These are phyloP conservation scores for Hyaena hyaena DNA, from an alignment of 2,113 vertebrate genomes.

Conservation along the genomic window DNA sequence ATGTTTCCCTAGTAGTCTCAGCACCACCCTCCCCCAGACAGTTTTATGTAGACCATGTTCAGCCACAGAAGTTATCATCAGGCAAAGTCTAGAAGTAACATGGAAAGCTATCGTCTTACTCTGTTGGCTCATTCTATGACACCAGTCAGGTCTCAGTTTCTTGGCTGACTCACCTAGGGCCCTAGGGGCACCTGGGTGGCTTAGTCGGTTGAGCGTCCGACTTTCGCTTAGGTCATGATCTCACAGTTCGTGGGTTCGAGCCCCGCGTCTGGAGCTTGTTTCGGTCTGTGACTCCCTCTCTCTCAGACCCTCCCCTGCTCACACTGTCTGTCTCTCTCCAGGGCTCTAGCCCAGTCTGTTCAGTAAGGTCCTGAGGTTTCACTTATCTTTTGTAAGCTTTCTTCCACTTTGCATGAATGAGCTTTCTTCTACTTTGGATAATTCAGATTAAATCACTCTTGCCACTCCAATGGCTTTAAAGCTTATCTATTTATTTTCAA, in stretches of 20 bases:
- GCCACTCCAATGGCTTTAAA: neutral
- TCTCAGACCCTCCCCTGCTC: too few species aligned
- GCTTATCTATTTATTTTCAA: too few species aligned
- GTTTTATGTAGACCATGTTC: neutral
- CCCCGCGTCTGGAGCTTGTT: too few species aligned
- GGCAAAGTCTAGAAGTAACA: neutral
- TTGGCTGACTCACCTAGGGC: neutral
- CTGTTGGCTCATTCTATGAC: neutral
- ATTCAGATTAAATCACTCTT: neutral
- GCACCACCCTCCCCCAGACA: neutral
- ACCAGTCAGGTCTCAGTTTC: neutral
- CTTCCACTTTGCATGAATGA: neutral
- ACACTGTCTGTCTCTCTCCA: neutral
- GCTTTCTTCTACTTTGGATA: neutral
- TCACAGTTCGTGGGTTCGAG: too few species aligned
- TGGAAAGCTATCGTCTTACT: accelerated
- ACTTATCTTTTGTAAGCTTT: neutral
- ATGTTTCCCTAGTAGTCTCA: neutral
- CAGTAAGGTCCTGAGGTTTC: neutral
- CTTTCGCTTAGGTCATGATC: too few species aligned
- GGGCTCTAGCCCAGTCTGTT: neutral
- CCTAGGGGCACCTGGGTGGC: too few species aligned
- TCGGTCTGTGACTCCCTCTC: too few species aligned
- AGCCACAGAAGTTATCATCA: neutral
- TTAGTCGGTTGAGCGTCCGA: too few species aligned